Base-by-base conservation (phyloP, 2,888 invertebrate species). In the Plebejus melissa region DNA sequence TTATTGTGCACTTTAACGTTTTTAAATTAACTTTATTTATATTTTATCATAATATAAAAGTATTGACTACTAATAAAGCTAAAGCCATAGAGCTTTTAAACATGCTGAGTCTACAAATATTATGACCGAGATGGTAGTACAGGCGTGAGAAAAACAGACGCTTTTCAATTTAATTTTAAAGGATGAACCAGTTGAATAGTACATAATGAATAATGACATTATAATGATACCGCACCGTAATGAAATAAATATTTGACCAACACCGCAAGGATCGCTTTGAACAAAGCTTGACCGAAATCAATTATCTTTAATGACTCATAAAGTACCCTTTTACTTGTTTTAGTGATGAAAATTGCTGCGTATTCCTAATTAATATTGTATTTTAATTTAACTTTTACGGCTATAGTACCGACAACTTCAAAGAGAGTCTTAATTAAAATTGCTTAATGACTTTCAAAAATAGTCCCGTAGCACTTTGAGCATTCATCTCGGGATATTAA, bases 271-370 rank as follows among this genome's bases (percentile, higher is more conserved):
- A 82, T 57, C 22, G 36, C 50, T 74, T 75, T n/a, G n/a, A 69
- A 69, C 69, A 75, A 72, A 72, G 72, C 54, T 11, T 36, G 80
- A 82, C 84, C 85, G 83, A 85, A 90, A 90, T 88, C 91, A 91
- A 91, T 90, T 91, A 90, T 82, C 82, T 83, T 83, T 90, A 88
- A 91, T 88, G 83, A 85, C 79, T 78, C 81, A 84, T 81, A 87
- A 85, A 83, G 72, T 54, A 50, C 54, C 50, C 72, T 72, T 72
- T 54, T 72, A 72, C 72, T 72, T 72, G 72, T 72, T 72, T 72
- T 72, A 54, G 32, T 5, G 28, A 32, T 50, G 50, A 16, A 28
- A 54, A 54, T 50, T 71, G 71, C 28, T 72, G 32, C 72, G 54
- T 54, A 50, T 46, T 46, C 46, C 50, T 72, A 72, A 72, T 72